phyloP scores from a whole-genome alignment of 2,113 vertebrate genomes.

The Telmatochromis bifrenatus region DNA sequence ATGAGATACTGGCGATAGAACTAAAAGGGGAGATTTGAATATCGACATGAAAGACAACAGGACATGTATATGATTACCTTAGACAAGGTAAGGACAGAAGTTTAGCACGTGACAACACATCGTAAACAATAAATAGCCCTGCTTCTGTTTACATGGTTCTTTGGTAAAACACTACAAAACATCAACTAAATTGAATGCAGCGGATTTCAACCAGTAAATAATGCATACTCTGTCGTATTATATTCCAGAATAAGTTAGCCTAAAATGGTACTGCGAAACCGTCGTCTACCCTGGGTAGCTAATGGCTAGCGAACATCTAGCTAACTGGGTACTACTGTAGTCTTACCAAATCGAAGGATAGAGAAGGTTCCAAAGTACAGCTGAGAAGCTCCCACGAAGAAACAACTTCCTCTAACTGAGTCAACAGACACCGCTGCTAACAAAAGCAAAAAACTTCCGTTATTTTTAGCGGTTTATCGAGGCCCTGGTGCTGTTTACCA shows the following conservation, averaged over 20 bases:
- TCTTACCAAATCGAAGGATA: constrained; percentile 1
- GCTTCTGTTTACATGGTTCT: not conserved
- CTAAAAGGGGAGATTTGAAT: not conserved
- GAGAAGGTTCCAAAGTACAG: not conserved
- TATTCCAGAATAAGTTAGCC: not conserved
- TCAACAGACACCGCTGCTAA: not conserved
- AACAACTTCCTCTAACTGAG: not conserved
- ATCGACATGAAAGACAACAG: not conserved
- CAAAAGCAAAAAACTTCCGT: not conserved
- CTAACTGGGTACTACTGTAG: not conserved
- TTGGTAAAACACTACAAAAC: not conserved
- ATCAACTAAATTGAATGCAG: not conserved
- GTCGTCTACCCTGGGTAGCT: not conserved
- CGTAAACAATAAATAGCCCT: not conserved
- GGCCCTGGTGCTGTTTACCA: constrained; percentile 35
- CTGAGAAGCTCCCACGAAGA: not conserved
- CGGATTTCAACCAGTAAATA: not conserved
- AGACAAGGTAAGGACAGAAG: not conserved
- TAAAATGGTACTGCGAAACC: not conserved
- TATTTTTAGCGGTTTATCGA: not conserved
- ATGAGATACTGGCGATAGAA: not conserved
- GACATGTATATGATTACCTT: not conserved
- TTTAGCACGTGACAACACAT: not conserved
- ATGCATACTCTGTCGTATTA: not conserved
- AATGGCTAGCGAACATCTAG: not conserved